Percentiles rank a stretch among this genome's conserved stretches.
These are phyloP conservation scores for Ariolimax columbianus DNA, from an alignment of 2,888 invertebrate genomes.

Conservation along the genomic window DNA sequence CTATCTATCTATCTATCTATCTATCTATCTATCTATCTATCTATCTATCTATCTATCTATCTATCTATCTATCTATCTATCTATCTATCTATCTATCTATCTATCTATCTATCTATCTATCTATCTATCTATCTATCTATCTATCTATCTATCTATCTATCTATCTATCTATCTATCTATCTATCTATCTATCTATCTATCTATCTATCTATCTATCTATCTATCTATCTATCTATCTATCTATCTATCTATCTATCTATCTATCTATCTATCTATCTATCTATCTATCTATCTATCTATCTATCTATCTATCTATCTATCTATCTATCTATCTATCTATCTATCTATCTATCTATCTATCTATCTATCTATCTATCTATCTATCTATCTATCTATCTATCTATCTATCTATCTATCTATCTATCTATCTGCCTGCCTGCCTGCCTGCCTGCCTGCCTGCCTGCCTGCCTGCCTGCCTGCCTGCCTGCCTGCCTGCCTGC, in stretches of 20 bases:
- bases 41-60: slow-evolving; percentile 14
- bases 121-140: neutral
- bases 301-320: neutral
- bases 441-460: neutral
- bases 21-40: neutral
- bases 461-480: neutral
- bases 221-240: neutral
- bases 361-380: neutral
- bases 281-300: neutral
- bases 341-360: no score
- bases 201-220: neutral
- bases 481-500: no score
- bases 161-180: neutral
- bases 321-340: neutral
- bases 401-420: neutral
- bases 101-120: neutral
- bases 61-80: slow-evolving; percentile 12
- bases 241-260: no score
- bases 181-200: neutral
- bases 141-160: neutral
- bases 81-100: neutral
- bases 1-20: no score
- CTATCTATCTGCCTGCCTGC: no score
- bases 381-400: no score
- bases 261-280: neutral